These are phyloP conservation scores for Heliopora coerulea DNA, from an alignment of 92 coral and sea anemone species.

Conservation along the genomic window DNA sequence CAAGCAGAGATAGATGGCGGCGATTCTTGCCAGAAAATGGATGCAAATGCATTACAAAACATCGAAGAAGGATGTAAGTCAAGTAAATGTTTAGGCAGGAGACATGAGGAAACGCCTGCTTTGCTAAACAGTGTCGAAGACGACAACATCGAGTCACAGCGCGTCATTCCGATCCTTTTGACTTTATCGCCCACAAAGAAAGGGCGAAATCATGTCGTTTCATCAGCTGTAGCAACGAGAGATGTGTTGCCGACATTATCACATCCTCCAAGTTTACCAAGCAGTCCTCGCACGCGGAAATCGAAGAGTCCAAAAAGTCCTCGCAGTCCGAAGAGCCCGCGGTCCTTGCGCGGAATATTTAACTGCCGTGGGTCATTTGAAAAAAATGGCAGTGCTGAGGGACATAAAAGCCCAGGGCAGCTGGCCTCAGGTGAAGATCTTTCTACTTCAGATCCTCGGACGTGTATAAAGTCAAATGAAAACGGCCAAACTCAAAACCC, in stretches of 20 bases:
- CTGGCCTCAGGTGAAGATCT: not conserved
- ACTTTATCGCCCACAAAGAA: constrained; percentile 31
- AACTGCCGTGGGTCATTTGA: not conserved
- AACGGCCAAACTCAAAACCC: not conserved
- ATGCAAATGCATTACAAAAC: not conserved
- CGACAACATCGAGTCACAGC: constrained; percentile 25
- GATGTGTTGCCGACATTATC: constrained; percentile 16
- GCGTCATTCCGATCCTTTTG: constrained; percentile 21
- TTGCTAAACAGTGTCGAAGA: constrained; percentile 3
- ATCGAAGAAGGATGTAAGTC: not conserved
- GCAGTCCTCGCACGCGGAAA: constrained; percentile 9
- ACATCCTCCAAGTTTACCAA: constrained; percentile 20
- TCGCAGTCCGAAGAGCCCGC: constrained; percentile 33
- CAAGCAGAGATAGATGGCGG: constrained; percentile 22
- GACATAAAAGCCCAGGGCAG: not conserved
- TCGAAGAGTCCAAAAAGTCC: constrained; percentile 21
- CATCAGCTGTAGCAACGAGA: constrained; percentile 27
- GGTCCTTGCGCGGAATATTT: constrained; percentile 2
- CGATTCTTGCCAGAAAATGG: constrained; percentile 2
- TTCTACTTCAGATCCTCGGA: not conserved
- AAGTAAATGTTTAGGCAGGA: too few species aligned
- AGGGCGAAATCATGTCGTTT: constrained; percentile 24
- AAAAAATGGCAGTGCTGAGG: not conserved
- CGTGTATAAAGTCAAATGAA: not conserved
- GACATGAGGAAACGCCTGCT: not conserved